Conservation (phyloP, 2,797 vertebrate genomes). For the Gila robusta region DNA sequence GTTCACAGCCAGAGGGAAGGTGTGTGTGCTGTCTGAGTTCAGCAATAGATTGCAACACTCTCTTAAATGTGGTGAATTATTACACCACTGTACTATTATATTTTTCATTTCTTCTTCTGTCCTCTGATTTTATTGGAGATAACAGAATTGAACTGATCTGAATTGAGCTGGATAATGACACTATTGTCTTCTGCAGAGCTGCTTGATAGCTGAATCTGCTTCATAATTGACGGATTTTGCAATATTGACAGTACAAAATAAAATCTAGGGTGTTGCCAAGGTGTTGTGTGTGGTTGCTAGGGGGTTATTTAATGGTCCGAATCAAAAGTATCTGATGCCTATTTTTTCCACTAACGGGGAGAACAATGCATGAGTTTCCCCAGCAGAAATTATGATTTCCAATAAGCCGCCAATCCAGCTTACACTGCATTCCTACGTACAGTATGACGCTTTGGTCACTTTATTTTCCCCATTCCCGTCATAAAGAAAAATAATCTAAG, state of each 20-base stretch:
- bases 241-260: neutral
- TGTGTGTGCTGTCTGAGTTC: conserved; percentile 68
- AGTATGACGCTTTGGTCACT: too few relatives aligned
- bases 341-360: too few relatives aligned
- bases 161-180: neutral
- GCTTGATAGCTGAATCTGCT: neutral
- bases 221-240: neutral
- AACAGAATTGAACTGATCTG: neutral
- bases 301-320: too few relatives aligned
- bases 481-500: too few relatives aligned
- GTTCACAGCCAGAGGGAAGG: conserved; percentile 72
- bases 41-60: conserved; percentile 68
- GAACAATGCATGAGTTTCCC: too few relatives aligned
- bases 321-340: too few relatives aligned
- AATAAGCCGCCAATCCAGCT: too few relatives aligned
- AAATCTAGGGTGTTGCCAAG: too few relatives aligned
- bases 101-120: conserved; percentile 43
- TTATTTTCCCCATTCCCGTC: too few relatives aligned
- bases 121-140: conserved; percentile 6
- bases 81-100: conserved; percentile 70
- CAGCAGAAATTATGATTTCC: too few relatives aligned
- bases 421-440: too few relatives aligned
- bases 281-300: too few relatives aligned
- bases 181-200: neutral
- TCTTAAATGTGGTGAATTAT: conserved; percentile 71